Conservation (phyloP, 2,888 invertebrate genomes). For the Calameuta filiformis region DNA sequence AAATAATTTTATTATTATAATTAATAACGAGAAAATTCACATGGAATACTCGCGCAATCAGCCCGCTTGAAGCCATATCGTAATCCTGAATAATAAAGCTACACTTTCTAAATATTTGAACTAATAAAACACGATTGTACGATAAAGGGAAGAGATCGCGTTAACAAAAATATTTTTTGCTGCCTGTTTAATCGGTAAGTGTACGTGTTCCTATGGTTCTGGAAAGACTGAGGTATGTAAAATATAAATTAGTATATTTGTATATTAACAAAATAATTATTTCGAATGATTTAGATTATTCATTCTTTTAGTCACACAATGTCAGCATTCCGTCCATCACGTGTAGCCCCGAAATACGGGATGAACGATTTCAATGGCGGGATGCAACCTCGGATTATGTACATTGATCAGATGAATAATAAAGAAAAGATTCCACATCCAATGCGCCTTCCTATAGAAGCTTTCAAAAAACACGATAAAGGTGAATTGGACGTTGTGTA, state of each 20-base stretch:
- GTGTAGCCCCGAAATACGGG: slow-evolving; percentile 11
- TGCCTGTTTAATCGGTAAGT: neutral
- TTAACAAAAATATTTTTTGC: neutral
- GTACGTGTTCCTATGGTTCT: neutral
- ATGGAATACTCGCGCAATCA: no score
- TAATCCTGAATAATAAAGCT: no score
- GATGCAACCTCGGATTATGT: slow-evolving; percentile 1
- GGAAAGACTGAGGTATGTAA: neutral
- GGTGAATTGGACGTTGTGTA: slow-evolving; percentile 59
- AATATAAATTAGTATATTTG: neutral
- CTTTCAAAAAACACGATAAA: slow-evolving; percentile 4
- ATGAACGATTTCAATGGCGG: slow-evolving; percentile 11
- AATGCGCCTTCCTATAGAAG: slow-evolving; percentile 5
- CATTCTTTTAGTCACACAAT: neutral
- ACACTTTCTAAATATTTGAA: neutral
- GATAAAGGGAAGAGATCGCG: neutral
- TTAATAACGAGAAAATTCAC: no score
- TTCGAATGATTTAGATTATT: neutral
- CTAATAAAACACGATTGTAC: neutral
- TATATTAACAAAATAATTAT: neutral
- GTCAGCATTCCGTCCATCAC: slow-evolving; percentile 16
- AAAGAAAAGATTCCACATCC: slow-evolving; percentile 9
- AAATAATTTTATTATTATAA: no score
- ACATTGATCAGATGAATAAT: slow-evolving; percentile 1
- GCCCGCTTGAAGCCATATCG: no score